Percentiles rank a stretch among this genome's conserved stretches.
Conservation (phyloP, 2,888 invertebrate genomes). For the Drosophila trichaetosa region DNA sequence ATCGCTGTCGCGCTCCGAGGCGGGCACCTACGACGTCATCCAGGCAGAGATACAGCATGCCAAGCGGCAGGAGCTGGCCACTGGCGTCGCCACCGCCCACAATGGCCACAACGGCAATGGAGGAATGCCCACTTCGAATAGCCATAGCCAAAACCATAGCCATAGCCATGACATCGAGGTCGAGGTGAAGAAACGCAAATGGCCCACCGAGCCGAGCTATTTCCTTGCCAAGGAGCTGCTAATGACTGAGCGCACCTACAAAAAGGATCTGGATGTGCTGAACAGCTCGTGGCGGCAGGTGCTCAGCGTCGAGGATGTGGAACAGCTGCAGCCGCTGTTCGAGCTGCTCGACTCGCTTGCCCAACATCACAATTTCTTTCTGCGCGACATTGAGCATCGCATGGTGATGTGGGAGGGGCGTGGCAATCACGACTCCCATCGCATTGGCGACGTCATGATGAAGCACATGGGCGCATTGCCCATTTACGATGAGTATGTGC, state of each 20-base stretch:
- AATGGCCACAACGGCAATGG: conserved; percentile 72
- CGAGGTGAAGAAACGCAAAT: conserved; percentile 85
- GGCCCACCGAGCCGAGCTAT: conserved; percentile 90
- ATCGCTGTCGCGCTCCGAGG: conserved; percentile 84
- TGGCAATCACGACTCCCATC: conserved; percentile 86
- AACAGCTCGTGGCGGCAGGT: conserved; percentile 93
- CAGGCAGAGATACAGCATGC: conserved; percentile 84
- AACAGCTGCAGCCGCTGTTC: conserved; percentile 86
- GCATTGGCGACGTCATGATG: conserved; percentile 91
- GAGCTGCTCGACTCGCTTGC: conserved; percentile 92
- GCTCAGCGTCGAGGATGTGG: conserved; percentile 87
- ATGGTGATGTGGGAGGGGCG: conserved; percentile 90
- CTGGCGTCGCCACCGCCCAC: conserved; percentile 73
- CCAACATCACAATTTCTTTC: conserved; percentile 92
- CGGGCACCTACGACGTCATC: conserved; percentile 84
- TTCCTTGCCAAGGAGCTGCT: conserved; percentile 96
- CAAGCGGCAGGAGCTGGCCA: conserved; percentile 78
- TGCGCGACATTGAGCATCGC: conserved; percentile 91
- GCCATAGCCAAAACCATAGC: conserved; percentile 22
- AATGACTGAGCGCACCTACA: conserved; percentile 98
- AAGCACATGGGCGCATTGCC: conserved; percentile 88
- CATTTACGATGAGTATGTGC: conserved; percentile 90
- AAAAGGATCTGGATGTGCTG: conserved; percentile 96
- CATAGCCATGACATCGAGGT: conserved; percentile 74
- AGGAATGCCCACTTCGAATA: conserved; percentile 16